A percentile compares a stretch with the other conserved stretches of the same genome.
Evolutionary conservation across 2,113 vertebrate species (phyloP).

Genomic region (Mesoclemmys tuberculata): DNA sequence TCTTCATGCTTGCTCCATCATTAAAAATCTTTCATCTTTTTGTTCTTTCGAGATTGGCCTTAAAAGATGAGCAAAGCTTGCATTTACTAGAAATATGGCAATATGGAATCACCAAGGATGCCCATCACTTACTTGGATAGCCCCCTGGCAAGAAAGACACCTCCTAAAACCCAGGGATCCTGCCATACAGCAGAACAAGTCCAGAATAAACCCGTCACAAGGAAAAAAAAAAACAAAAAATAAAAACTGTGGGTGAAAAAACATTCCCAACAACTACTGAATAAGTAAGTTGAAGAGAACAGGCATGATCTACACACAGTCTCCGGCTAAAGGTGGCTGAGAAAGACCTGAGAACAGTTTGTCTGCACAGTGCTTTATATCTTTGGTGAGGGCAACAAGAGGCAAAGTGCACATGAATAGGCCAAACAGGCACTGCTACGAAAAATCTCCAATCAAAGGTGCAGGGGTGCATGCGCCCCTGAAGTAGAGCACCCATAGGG

Average conservation of each 20-base stretch:
- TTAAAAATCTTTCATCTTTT: neutral
- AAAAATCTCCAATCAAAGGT: neutral
- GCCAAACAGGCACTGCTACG: too few relatives aligned
- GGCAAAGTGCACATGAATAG: too few relatives aligned
- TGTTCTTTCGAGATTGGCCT: neutral
- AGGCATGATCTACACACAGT: too few relatives aligned
- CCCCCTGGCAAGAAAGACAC: neutral
- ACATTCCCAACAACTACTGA: too few relatives aligned
- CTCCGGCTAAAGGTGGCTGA: too few relatives aligned
- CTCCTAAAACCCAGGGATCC: neutral
- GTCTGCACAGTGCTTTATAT: too few relatives aligned
- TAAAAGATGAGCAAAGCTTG: neutral
- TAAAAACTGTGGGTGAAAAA: too few relatives aligned
- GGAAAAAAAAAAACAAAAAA: too few relatives aligned
- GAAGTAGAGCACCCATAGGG: neutral
- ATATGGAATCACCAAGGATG: neutral
- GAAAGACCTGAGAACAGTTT: too few relatives aligned
- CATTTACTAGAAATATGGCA: neutral
- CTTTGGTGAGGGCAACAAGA: too few relatives aligned
- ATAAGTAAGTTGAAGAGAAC: too few relatives aligned
- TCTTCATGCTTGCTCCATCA: neutral
- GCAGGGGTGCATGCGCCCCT: neutral
- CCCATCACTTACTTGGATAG: neutral
- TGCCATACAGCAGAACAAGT: neutral
- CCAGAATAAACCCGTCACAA: too few relatives aligned